phyloP scores from a whole-genome alignment of 2,888 invertebrate species.

The Caenorhabditis uteleia region DNA sequence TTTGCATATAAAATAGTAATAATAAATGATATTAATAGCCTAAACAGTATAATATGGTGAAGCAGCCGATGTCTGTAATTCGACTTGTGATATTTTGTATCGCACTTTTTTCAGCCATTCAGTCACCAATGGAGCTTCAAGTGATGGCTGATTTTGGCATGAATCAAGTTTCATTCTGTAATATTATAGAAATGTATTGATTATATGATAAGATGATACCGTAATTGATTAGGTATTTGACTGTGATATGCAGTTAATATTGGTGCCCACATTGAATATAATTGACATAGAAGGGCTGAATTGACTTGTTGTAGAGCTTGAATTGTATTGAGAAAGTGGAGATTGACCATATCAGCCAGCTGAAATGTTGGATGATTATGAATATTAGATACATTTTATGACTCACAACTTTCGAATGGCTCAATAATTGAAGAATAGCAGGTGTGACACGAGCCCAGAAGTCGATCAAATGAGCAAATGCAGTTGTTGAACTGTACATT shows the following conservation, averaged over 20 bases:
- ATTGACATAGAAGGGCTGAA: conserved; percentile 64
- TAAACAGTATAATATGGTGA: conserved; percentile 80
- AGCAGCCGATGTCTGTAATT: conserved; percentile 88
- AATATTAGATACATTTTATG: not conserved
- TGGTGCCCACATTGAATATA: conserved; percentile 89
- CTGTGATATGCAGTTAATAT: conserved; percentile 89
- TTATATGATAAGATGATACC: conserved; percentile 24
- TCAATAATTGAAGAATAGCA: conserved; percentile 87
- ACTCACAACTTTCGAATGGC: conserved; percentile 86
- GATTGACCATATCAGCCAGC: conserved; percentile 95
- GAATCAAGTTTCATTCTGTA: conserved; percentile 76
- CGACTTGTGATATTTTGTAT: conserved; percentile 97
- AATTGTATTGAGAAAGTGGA: conserved; percentile 91
- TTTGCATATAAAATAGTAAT: not conserved
- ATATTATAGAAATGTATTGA: not conserved
- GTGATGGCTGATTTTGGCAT: conserved; percentile 83
- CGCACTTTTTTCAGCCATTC: conserved; percentile 87
- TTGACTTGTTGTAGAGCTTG: conserved; percentile 85
- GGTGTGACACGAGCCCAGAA: conserved; percentile 99
- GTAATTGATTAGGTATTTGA: conserved; percentile 75
- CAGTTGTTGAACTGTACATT: conserved; percentile 44
- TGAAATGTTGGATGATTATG: conserved; percentile 71
- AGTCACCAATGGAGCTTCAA: conserved; percentile 56
- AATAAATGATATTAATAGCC: not conserved
- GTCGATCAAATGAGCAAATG: conserved; percentile 78